A percentile compares a stretch with the other conserved stretches of the same genome.
Conservation (phyloP, 2,113 vertebrate species). For the Carettochelys insculpta region DNA sequence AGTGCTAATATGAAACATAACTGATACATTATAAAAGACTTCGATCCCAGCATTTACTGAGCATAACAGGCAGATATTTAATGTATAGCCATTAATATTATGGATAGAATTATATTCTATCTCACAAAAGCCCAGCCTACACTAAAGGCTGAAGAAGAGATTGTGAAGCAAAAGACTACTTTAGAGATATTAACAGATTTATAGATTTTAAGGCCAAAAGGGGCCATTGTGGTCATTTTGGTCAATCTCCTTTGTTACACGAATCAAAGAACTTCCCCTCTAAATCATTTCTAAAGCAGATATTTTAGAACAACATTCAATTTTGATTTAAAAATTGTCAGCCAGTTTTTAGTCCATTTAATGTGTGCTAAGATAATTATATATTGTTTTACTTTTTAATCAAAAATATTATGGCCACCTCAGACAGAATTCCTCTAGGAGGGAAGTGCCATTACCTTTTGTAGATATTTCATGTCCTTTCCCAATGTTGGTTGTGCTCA, state of each 20-base stretch:
- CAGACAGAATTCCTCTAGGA: not conserved
- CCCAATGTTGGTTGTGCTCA: not conserved
- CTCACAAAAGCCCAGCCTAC: not conserved
- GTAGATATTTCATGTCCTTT: not conserved
- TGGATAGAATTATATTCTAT: not conserved
- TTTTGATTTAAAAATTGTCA: not conserved
- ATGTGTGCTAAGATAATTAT: not conserved
- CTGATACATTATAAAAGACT: constrained; percentile 18
- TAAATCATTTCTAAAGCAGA: too few relatives aligned
- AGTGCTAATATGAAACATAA: constrained; percentile 25
- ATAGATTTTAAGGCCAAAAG: too few relatives aligned
- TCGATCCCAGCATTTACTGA: constrained; percentile 15
- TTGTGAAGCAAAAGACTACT: not conserved
- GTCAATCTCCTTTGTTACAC: not conserved
- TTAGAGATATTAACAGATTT: not conserved
- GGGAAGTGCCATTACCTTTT: not conserved
- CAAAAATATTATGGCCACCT: not conserved
- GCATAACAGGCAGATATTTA: constrained; percentile 38
- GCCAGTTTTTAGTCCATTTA: not conserved
- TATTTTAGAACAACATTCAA: not conserved
- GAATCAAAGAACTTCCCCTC: not conserved
- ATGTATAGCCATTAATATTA: not conserved
- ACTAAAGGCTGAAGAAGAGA: not conserved
- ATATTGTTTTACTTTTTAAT: not conserved
- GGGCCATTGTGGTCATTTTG: too few relatives aligned